Evolutionary conservation across 2,888 invertebrate species (phyloP).

Genomic region (Slavum lentiscoides): DNA sequence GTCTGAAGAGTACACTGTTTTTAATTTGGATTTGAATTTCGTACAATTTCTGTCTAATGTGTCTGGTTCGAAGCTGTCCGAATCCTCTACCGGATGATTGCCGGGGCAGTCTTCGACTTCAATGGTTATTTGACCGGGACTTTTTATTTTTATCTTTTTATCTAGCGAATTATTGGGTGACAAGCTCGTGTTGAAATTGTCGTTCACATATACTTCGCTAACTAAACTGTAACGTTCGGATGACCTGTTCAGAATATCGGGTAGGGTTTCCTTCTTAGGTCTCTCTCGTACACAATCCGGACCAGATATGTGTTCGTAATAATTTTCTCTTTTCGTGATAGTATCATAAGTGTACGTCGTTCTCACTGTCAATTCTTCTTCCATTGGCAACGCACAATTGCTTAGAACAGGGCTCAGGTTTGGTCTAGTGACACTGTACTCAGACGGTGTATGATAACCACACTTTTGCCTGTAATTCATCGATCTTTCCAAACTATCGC

Average conservation of each 20-base stretch:
- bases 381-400: constrained; percentile 71
- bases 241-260: constrained; percentile 22
- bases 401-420: constrained; percentile 24
- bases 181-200: constrained; percentile 65
- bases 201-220: constrained; percentile 79
- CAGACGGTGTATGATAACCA: constrained; percentile 64
- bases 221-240: constrained; percentile 68
- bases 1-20: constrained; percentile 46
- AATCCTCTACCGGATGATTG: constrained; percentile 65
- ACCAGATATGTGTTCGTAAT: constrained; percentile 45
- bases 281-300: constrained; percentile 41
- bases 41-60: constrained; percentile 70
- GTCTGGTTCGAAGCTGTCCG: constrained; percentile 83
- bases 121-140: constrained; percentile 80
- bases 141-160: constrained; percentile 65
- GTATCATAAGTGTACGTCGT: constrained; percentile 42
- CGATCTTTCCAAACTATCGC: constrained; percentile 73
- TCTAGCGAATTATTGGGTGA: constrained; percentile 62
- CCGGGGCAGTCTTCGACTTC: constrained; percentile 81
- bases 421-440: constrained; percentile 59
- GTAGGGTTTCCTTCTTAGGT: constrained; percentile 28
- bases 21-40: constrained; percentile 61
- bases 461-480: constrained; percentile 58
- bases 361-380: constrained; percentile 68
- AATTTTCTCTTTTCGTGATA: constrained; percentile 33